Evolutionary conservation across 1,140 invertebrate species (phyloP), one percentile per base, ranked within the genome.

Genomic region (Episyrphus balteatus): DNA sequence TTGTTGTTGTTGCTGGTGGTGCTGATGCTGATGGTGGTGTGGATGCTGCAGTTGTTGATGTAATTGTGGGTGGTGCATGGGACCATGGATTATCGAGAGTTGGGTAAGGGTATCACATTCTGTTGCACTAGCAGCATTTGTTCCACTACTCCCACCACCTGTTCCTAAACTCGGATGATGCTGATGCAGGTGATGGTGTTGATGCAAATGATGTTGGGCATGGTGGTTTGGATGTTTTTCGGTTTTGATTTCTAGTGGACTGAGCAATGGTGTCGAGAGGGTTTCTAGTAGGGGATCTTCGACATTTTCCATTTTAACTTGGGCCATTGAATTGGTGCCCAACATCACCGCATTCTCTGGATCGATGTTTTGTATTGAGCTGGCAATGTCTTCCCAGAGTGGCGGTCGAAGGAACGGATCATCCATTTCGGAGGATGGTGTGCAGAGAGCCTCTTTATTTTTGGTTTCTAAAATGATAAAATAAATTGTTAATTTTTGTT

Each of bases 331-430:
- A 42, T 42, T 49, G 45, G 62, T 74, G 34, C 78, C 83, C 51
- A 89, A 70, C 84, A 90, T 87, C 61, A 87, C 83, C n/a, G 86
- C 84, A 62, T 88, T 88, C 63, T 88, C 86, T 13, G 86, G 86
- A 63, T 90, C 86, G 52, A 89, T 81, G 66, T 88, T 89, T 56
- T 87, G 82, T 63, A 91, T 88, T 55, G 84, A 88, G 59, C 84
- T 86, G 40, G 86, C 82, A 62, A 91, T 89, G 71, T 90, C 87
- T 68, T 91, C 87, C 87, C 88, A 91, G 8, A 88, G 74, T 13
- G 81, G 81, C 10, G 86, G 86, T 56, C 84, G 79, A 51, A 87
- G 77, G 68, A 86, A 88, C 36, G 84, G 82, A 70, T 89, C 86
- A 65, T 90, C 86, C 62, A 83, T 79, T 53, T 74, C 73, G 47